Evolutionary conservation across 92 coral and sea anemone genomes (phyloP), one percentile per base, ranked within the genome.

Genomic region (Palythoa heliodiscus): DNA sequence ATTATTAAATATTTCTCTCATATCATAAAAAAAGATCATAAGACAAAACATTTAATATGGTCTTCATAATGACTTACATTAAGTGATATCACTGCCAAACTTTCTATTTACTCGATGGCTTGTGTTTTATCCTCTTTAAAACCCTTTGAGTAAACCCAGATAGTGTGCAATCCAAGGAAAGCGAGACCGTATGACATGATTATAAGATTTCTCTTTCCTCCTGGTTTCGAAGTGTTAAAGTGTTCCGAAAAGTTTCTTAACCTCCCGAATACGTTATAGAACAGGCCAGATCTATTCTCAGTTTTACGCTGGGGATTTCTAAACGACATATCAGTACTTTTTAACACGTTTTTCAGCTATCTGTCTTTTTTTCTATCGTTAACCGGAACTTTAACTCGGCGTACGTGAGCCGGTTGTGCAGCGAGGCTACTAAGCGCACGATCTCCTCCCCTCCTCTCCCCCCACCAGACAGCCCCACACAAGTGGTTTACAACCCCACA

Each of bases 141-240:
- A 43, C 93, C 87, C 58, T 91, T 93, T 8, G 97, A 88, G 60
- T 93, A 91, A 29, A 68, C 87, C 93, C 93, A 93, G n/a, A 93
- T 91, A 24, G 93, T 91, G 77, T 93, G 97, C 19, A 93, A 87
- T 50, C 93, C 97, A 57, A 92, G 58, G 69, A 93, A 93, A 39
- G 93, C 97, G 55, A 88, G 55, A 12, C 77, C 73, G 40, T 91
- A 93, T 0, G 91, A 89, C 83, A 87, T 82, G 29, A 93, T 86
- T 14, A 93, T 91, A 16, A 89, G 83, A 53, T 93, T 93, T 67
- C 95, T 82, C 61, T 93, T 93, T 22, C 97, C 97, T 14, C 86
- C 86, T 5, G 90, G 67, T 24, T 91, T 93, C 66, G 97, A 75
- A 17, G 93, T 84, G 79, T 90, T 88, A 24, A 93, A 90, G 73